Percentiles rank a stretch among this genome's conserved stretches.
phyloP scores from a whole-genome alignment of 1,140 invertebrate genomes.

The Akabosia matsudoensis region DNA sequence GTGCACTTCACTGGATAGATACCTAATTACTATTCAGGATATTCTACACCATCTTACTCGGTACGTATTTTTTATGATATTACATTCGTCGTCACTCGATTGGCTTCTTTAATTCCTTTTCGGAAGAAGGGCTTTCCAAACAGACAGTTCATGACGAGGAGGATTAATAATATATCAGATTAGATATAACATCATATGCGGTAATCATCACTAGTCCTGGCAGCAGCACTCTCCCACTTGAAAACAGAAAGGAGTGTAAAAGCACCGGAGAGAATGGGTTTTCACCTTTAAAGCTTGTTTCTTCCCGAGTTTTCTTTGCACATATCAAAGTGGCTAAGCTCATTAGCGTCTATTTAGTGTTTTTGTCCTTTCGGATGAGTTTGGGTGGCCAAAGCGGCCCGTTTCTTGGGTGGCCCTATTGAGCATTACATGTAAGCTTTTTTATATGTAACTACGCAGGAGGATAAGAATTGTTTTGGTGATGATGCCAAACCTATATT shows the following conservation, averaged over 20 bases:
- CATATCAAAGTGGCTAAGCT: constrained; percentile 34
- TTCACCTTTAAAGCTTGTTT: neutral
- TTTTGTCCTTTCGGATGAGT: constrained; percentile 42
- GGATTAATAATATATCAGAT: constrained; percentile 17
- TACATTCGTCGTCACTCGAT: neutral
- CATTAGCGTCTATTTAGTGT: constrained; percentile 48
- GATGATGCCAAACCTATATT: constrained; percentile 5
- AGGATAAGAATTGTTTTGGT: neutral
- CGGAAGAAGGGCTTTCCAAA: neutral
- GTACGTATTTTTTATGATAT: too few species aligned
- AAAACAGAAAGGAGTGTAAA: neutral
- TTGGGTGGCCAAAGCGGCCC: constrained; percentile 41
- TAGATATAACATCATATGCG: constrained; percentile 9
- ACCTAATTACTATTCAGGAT: too few species aligned
- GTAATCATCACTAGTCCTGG: constrained; percentile 10
- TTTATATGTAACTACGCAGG: neutral
- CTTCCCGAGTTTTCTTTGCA: constrained; percentile 3
- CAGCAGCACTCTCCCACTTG: too few species aligned
- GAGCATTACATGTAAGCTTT: too few species aligned
- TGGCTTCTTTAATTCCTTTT: neutral
- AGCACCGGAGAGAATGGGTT: neutral
- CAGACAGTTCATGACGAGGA: too few species aligned
- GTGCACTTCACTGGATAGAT: too few species aligned
- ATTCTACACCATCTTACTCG: too few species aligned
- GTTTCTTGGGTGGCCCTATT: constrained; percentile 19